phyloP scores from a whole-genome alignment of 2,888 invertebrate species.

The Crepidodera aurea region DNA sequence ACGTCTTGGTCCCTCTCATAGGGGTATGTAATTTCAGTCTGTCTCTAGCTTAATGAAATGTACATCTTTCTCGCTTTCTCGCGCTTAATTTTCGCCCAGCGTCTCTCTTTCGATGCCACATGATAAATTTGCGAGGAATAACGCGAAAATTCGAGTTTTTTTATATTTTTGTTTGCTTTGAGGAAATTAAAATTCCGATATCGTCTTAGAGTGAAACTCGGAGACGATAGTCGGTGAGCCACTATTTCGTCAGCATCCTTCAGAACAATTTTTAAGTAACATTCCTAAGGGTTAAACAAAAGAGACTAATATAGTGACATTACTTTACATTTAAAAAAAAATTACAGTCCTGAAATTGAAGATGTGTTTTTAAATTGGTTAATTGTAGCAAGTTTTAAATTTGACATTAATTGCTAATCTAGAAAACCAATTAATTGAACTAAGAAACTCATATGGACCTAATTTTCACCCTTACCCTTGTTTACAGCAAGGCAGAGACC shows the following conservation, averaged over 20 bases:
- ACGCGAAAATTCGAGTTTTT: slow-evolving; percentile 43
- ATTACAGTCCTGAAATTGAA: too few relatives aligned
- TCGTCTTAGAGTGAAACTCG: slow-evolving; percentile 2
- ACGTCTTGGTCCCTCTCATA: slow-evolving; percentile 57
- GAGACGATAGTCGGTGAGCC: slow-evolving; percentile 3
- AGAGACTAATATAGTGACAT: too few relatives aligned
- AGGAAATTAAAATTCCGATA: slow-evolving; percentile 44
- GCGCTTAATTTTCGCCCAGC: slow-evolving; percentile 50
- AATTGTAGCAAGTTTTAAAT: too few relatives aligned
- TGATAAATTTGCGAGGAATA: slow-evolving; percentile 56
- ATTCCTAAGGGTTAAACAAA: too few relatives aligned
- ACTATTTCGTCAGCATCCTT: not conserved
- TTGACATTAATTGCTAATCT: too few relatives aligned
- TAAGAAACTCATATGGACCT: too few relatives aligned
- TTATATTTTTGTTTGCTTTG: slow-evolving; percentile 35
- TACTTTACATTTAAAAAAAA: too few relatives aligned
- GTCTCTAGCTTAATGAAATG: slow-evolving; percentile 63
- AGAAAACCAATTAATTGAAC: too few relatives aligned
- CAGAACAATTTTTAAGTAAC: not conserved
- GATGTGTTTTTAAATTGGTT: too few relatives aligned
- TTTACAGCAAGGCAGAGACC: too few relatives aligned
- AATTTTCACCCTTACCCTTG: too few relatives aligned
- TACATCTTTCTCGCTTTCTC: slow-evolving; percentile 57
- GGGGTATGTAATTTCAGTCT: slow-evolving; percentile 64
- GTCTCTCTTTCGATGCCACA: slow-evolving; percentile 52